Percentiles rank a stretch among this genome's conserved stretches.
Conservation (phyloP, 2,797 vertebrate species). For the Acanthornis magna region DNA sequence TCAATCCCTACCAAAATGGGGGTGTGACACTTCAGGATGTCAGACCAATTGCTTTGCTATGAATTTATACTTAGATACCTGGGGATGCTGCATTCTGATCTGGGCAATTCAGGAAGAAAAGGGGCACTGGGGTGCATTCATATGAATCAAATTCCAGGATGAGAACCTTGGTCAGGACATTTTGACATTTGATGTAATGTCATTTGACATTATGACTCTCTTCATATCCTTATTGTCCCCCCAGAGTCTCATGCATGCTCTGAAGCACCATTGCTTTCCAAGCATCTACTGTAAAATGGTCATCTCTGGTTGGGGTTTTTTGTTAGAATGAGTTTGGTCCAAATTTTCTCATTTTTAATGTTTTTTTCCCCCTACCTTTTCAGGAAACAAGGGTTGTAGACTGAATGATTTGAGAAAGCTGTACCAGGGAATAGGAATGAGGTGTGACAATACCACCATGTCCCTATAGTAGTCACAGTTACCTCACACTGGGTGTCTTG, state of each 20-base stretch:
- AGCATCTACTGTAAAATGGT: not conserved
- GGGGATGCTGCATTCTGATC: not conserved
- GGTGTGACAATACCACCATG: not conserved
- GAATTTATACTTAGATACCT: not conserved
- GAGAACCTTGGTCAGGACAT: not conserved
- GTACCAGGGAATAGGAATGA: not conserved
- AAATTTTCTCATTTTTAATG: not conserved
- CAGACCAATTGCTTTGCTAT: not conserved
- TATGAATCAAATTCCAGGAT: not conserved
- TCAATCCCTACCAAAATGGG: not conserved
- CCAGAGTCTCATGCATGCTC: accelerated
- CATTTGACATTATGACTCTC: not conserved
- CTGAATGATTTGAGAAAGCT: not conserved
- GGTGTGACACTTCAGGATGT: not conserved
- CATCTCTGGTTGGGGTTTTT: not conserved
- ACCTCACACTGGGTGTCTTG: not conserved
- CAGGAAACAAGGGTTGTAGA: not conserved
- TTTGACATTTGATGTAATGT: not conserved
- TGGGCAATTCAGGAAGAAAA: not conserved
- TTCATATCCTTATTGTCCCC: not conserved
- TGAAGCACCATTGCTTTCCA: not conserved
- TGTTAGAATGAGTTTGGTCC: not conserved
- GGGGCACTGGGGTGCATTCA: not conserved
- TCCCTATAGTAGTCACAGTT: not conserved
- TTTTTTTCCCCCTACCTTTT: not conserved